phyloP scores from a whole-genome alignment of 2,888 invertebrate genomes.

The Salticus scenicus region DNA sequence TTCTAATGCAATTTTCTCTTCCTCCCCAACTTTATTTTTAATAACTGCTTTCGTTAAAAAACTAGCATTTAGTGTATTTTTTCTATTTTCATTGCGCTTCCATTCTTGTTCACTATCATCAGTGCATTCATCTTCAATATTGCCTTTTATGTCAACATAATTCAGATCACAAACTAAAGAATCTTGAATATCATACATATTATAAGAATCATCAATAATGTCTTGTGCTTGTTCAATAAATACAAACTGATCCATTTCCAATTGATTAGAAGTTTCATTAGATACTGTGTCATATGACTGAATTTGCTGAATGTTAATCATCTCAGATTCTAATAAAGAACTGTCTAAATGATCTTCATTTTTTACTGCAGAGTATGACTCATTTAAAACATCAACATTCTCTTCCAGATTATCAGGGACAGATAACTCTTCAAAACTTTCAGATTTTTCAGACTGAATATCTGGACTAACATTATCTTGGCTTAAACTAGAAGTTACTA shows the following conservation, averaged over 20 bases:
- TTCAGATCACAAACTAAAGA: background rate
- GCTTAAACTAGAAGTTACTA: background rate
- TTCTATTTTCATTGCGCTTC: conserved; percentile 57
- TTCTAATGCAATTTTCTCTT: too few relatives aligned
- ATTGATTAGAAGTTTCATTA: background rate
- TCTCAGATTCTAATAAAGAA: background rate
- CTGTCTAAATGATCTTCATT: too few relatives aligned
- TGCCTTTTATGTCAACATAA: conserved; percentile 28
- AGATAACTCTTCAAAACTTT: background rate
- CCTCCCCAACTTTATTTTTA: background rate
- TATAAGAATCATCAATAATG: conserved; percentile 35
- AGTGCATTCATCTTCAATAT: conserved; percentile 33
- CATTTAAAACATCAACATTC: background rate
- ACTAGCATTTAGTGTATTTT: conserved; percentile 54
- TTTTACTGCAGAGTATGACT: background rate
- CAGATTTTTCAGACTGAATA: background rate
- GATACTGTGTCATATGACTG: background rate
- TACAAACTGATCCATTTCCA: conserved; percentile 4
- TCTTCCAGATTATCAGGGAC: background rate
- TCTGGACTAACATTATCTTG: background rate
- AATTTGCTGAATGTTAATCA: background rate
- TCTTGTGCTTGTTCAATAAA: conserved; percentile 40
- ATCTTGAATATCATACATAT: conserved; percentile 22
- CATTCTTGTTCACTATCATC: conserved; percentile 61
- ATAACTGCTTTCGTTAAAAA: conserved; percentile 25